A percentile compares a stretch with the other conserved stretches of the same genome.
Conservation (phyloP, 1,140 invertebrate species). For the Habropoda laboriosa region DNA sequence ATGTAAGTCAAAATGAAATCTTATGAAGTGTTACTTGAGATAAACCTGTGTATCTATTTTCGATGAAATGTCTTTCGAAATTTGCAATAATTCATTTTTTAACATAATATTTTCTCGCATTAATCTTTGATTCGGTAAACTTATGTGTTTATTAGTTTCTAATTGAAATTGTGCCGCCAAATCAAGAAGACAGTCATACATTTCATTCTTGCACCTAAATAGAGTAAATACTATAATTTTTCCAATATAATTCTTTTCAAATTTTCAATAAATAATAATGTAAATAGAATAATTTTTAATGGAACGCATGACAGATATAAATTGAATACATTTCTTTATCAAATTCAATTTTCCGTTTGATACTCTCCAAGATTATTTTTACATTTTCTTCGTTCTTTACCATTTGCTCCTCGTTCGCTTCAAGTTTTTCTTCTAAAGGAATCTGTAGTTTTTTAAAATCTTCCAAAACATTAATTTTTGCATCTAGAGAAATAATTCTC, state of each 20-base stretch:
- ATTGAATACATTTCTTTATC: constrained; percentile 70
- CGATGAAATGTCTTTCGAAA: constrained; percentile 22
- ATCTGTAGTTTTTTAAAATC: constrained; percentile 68
- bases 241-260: background rate
- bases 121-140: constrained; percentile 62
- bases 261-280: background rate
- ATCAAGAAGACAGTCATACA: constrained; percentile 65
- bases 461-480: constrained; percentile 71
- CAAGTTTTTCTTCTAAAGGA: constrained; percentile 60
- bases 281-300: background rate
- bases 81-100: constrained; percentile 59
- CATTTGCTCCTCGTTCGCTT: constrained; percentile 47
- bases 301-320: background rate
- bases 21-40: constrained; percentile 42
- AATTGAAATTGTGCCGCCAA: constrained; percentile 66
- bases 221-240: background rate
- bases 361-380: constrained; percentile 44
- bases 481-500: constrained; percentile 57
- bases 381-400: constrained; percentile 59
- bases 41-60: constrained; percentile 30
- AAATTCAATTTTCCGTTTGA: constrained; percentile 64
- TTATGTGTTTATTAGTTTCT: constrained; percentile 58
- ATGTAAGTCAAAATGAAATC: background rate
- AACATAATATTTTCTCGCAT: constrained; percentile 73
- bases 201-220: constrained; percentile 72